Evolutionary conservation across 1,140 invertebrate species (phyloP), one percentile per base, ranked within the genome.

Genomic region (Hydropsyche tenuis): DNA sequence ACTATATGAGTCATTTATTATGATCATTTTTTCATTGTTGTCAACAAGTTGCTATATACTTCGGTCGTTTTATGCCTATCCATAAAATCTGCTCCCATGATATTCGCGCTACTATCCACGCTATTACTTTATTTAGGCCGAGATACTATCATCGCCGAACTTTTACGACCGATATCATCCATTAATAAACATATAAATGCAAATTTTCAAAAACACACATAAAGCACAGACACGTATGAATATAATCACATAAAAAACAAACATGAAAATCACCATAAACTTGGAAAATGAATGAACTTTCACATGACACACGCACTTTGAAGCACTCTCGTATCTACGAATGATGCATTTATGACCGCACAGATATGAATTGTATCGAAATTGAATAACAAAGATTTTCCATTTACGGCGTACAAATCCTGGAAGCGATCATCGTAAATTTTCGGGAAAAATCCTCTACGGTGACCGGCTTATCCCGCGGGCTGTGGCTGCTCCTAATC

Each of bases 321-420:
- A 37, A 37, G n/a, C 30, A 4, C 30, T 3, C 30, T 4, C 30
- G 30, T 37, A 37, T 37, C 30, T n/a, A n/a, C n/a, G n/a, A n/a
- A n/a, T n/a, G n/a, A n/a, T n/a, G n/a, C 30, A 37, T 37, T 37
- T 9, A 37, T 37, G n/a, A n/a, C n/a, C n/a, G n/a, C n/a, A n/a
- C 51, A 60, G 25, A 60, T 60, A 37, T 20, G 56, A 60, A 14
- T 23, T 22, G 7, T 60, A 27, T n/a, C 56, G 25, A 60, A 60
- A 60, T 60, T 60, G 56, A 60, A 60, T 60, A 22, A 60, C 56
- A 60, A 60, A 60, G 56, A 25, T 25, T 60, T 60, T 60, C n/a
- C 56, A 60, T 60, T 60, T 60, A 60, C 25, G 56, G 56, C 56
- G 7, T 14, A 27, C n/a, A 25, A 27, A 60, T 60, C 56, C 56